Evolutionary conservation across 2,113 vertebrate genomes (phyloP).

Genomic region (Otus sunia): DNA sequence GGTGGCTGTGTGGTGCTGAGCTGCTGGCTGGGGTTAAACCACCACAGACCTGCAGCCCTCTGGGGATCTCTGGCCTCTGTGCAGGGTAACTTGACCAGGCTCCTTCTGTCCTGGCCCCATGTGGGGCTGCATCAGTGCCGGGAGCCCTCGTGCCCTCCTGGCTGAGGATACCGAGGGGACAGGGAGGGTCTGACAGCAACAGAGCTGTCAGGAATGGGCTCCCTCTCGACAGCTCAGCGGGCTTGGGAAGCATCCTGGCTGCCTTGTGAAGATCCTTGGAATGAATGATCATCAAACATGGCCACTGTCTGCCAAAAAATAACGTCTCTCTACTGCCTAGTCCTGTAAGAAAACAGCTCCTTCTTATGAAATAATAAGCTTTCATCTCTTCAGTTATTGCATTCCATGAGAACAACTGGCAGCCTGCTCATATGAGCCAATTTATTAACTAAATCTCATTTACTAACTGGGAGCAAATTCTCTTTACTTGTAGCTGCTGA

Average conservation of each 20-base stretch:
- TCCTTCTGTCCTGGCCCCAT: not conserved
- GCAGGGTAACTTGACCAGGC: not conserved
- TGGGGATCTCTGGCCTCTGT: not conserved
- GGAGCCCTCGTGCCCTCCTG: not conserved
- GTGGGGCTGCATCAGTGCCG: not conserved
- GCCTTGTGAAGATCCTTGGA: not conserved
- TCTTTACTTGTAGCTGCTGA: not conserved
- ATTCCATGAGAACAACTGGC: not conserved
- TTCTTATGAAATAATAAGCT: not conserved
- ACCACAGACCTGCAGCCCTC: not conserved
- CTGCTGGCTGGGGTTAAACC: too few relatives aligned
- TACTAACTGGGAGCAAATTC: conserved; percentile 4
- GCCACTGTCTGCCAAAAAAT: not conserved
- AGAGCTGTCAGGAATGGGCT: not conserved
- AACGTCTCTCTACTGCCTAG: not conserved
- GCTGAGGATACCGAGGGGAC: not conserved
- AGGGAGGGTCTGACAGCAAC: not conserved
- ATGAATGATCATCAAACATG: not conserved
- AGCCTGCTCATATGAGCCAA: not conserved
- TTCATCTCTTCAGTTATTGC: conserved; percentile 15
- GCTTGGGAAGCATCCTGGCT: not conserved
- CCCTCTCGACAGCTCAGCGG: not conserved
- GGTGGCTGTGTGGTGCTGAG: too few relatives aligned
- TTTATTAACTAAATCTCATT: conserved; percentile 46
- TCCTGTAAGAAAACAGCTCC: not conserved